Evolutionary conservation across 2,888 invertebrate species (phyloP).

Genomic region (Venustoraphidia nigricollis): DNA sequence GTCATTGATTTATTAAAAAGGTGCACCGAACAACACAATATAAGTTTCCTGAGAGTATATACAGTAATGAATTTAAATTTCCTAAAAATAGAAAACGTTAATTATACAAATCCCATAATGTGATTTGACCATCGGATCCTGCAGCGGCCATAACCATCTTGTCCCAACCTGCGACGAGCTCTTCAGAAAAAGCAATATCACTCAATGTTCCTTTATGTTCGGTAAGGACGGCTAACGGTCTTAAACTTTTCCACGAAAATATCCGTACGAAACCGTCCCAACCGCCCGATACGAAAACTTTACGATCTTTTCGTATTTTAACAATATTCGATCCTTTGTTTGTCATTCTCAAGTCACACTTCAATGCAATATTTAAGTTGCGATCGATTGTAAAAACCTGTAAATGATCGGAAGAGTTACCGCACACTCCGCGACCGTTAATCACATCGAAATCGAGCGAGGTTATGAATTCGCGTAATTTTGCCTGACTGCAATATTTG

Average conservation of each 20-base stretch:
- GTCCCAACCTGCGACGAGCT: slow-evolving; percentile 48
- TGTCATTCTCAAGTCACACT: slow-evolving; percentile 47
- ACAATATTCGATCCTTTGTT: slow-evolving; percentile 59
- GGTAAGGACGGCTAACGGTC: slow-evolving; percentile 54
- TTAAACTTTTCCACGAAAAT: slow-evolving; percentile 62
- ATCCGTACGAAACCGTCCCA: slow-evolving; percentile 64
- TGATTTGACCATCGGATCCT: slow-evolving; percentile 58
- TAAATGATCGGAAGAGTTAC: slow-evolving; percentile 44
- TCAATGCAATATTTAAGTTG: slow-evolving; percentile 37
- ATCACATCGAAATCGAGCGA: slow-evolving; percentile 53
- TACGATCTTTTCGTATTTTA: slow-evolving; percentile 49
- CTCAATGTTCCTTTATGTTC: slow-evolving; percentile 56
- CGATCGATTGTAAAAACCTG: slow-evolving; percentile 42
- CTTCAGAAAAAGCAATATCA: slow-evolving; percentile 53
- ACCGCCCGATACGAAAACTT: slow-evolving; percentile 57
- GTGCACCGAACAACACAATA: no score
- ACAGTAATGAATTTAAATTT: not conserved
- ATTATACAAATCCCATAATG: slow-evolving; percentile 70
- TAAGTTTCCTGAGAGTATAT: no score
- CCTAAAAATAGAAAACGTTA: slow-evolving; percentile 17
- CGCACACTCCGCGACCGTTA: slow-evolving; percentile 50
- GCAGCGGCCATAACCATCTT: slow-evolving; percentile 66
- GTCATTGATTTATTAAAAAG: no score
- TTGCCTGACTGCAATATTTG: slow-evolving; percentile 37
- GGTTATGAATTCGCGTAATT: slow-evolving; percentile 48